These are phyloP conservation scores for Pomphorhynchus laevis DNA, from an alignment of 1,140 invertebrate species.

Conservation along the genomic window DNA sequence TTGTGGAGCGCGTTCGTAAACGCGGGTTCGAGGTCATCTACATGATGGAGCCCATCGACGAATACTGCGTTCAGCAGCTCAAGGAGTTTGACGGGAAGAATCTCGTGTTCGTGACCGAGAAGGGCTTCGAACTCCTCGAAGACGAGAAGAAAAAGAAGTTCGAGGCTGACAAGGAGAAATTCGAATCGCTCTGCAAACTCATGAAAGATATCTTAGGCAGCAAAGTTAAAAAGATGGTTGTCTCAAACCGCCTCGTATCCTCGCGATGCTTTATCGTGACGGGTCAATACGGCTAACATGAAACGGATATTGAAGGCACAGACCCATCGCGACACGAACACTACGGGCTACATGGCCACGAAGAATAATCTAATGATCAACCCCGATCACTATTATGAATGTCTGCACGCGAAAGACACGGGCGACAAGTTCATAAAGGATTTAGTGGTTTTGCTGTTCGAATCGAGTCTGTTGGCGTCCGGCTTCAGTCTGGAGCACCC, in stretches of 20 bases:
- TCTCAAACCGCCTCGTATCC: conserved; percentile 57
- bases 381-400: conserved; percentile 70
- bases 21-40: conserved; percentile 83
- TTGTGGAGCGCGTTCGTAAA: conserved; percentile 79
- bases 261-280: conserved; percentile 95
- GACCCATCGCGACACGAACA: conserved; percentile 57
- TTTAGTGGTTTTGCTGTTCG: conserved; percentile 18
- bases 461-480: conserved; percentile 19
- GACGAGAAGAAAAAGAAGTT: conserved; percentile 61
- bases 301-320: conserved; percentile 97
- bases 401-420: conserved; percentile 56
- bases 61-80: conserved; percentile 84
- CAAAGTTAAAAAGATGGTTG: conserved; percentile 73
- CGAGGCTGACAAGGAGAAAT: conserved; percentile 29
- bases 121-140: conserved; percentile 56
- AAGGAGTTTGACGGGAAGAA: conserved; percentile 86
- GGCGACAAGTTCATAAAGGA: conserved; percentile 58
- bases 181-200: conserved; percentile 60
- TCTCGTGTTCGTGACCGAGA: conserved; percentile 75
- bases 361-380: conserved; percentile 33
- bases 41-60: conserved; percentile 94
- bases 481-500: conserved; percentile 19
- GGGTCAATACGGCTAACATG: conserved; percentile 96
- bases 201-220: conserved; percentile 91
- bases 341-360: conserved; percentile 77